Percentiles rank a stretch among this genome's conserved stretches.
phyloP scores from a whole-genome alignment of 2,113 vertebrate species.

The Capreolus pygargus region DNA sequence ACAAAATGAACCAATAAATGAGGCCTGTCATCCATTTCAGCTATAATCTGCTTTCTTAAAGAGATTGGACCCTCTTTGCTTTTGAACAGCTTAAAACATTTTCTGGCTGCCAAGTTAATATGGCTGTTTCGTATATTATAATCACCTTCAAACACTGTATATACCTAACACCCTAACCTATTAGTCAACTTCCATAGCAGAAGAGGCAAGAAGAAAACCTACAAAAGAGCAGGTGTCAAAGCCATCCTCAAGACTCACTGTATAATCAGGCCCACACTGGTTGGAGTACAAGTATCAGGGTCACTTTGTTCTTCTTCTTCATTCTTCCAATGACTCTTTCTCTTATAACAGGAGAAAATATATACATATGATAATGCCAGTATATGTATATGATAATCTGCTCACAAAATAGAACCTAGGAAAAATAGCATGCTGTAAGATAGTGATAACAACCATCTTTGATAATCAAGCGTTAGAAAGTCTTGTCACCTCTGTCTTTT shows the following conservation, averaged over 20 bases:
- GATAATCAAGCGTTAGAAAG: fast-evolving
- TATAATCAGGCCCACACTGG: background rate
- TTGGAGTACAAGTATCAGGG: background rate
- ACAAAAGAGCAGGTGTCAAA: background rate
- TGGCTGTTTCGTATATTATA: background rate
- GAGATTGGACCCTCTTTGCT: background rate
- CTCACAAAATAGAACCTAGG: background rate
- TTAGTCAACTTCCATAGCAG: background rate
- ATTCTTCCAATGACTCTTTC: background rate
- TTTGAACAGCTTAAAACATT: background rate
- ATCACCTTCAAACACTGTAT: background rate
- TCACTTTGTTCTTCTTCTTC: background rate
- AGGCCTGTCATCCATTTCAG: background rate
- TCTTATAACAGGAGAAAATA: background rate
- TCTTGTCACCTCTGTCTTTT: background rate
- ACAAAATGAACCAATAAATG: background rate
- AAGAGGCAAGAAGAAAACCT: background rate
- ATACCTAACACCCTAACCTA: background rate
- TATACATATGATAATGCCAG: background rate
- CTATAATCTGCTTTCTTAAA: background rate
- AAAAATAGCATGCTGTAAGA: background rate
- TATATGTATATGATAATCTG: background rate
- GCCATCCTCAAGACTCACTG: background rate
- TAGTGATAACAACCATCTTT: background rate
- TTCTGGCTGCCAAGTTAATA: background rate